These are phyloP conservation scores for fruit fly (Drosophila melanogaster) DNA, from an alignment of 1,140 invertebrate species.

Conservation along the genomic window DNA sequence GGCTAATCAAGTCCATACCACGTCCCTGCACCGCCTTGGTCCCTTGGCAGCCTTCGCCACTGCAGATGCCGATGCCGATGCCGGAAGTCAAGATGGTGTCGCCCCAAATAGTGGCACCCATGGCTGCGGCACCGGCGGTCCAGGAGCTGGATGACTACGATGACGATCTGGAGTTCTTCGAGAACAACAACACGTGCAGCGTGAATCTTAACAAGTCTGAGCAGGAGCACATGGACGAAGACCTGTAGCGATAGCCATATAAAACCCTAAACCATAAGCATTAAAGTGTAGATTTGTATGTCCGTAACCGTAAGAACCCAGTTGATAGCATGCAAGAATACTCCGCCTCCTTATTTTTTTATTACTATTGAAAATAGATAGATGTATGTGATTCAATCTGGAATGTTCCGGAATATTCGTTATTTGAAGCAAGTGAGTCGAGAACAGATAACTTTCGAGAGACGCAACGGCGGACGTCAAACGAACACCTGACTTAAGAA, in stretches of 20 bases:
- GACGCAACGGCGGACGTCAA: neutral
- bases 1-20: constrained; percentile 85
- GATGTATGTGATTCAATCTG: constrained; percentile 34
- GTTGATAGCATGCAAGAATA: constrained; percentile 36
- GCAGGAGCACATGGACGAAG: constrained; percentile 76
- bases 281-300: constrained; percentile 39
- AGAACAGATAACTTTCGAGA: neutral
- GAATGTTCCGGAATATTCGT: neutral
- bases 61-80: constrained; percentile 87
- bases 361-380: constrained; percentile 52
- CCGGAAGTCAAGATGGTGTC: constrained; percentile 69
- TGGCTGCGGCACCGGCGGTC: neutral
- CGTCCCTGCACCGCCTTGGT: constrained; percentile 91
- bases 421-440: neutral
- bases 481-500: neutral
- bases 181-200: constrained; percentile 82
- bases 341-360: constrained; percentile 43
- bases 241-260: constrained; percentile 62
- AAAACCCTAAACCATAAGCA: constrained; percentile 25
- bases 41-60: constrained; percentile 89
- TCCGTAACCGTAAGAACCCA: constrained; percentile 23
- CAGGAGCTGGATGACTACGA: constrained; percentile 73
- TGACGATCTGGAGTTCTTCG: constrained; percentile 72
- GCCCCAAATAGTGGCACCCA: neutral
- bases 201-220: constrained; percentile 82